Base-by-base conservation (phyloP, 2,113 vertebrate species). In the Orientallactaga bullata region DNA sequence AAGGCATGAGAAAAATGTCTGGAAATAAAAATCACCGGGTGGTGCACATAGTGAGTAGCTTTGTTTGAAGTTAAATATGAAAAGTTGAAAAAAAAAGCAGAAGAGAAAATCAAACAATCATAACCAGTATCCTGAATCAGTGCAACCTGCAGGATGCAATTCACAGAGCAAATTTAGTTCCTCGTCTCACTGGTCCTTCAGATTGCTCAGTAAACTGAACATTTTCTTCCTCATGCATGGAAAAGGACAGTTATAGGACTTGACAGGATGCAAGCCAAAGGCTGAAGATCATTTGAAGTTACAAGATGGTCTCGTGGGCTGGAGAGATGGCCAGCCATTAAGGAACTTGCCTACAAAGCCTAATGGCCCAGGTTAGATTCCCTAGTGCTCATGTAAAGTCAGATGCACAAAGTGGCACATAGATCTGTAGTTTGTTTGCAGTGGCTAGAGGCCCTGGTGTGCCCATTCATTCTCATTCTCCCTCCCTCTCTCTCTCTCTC, bases 31-130 rank as follows among this genome's bases (percentile, higher is more conserved):
- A 93, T 63, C 17, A 26, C 39, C 13, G 65, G 84, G 51, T 71
- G 16, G 3, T 26, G 0, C 26, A n/a, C 6, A 87, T 51, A 93
- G 61, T 0, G 6, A 88, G 23, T 61, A 68, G 32, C 4, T 79
- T 71, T 68, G 39, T 95, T 71, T 92, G 74, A 39, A 90, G 16
- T 94, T 66, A 92, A 93, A 85, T 88, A 65, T 95, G 66, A 4
- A 80, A 94, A 77, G 81, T 30, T 58, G 65, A 77, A 91, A 92
- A 90, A 85, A 91, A 61, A 91, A 92, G 90, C 81, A 91, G 55
- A 86, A 91, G 61, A 72, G 61, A 87, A 63, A 88, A 28, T 32
- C 17, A 80, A 76, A 89, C 88, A 78, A 66, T 6, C 69, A 16
- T 71, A 78, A 78, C 21, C 18, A 79, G 37, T 58, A 68, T 35